phyloP scores from a whole-genome alignment of 2,888 invertebrate genomes.

The Tethea ocularis region DNA sequence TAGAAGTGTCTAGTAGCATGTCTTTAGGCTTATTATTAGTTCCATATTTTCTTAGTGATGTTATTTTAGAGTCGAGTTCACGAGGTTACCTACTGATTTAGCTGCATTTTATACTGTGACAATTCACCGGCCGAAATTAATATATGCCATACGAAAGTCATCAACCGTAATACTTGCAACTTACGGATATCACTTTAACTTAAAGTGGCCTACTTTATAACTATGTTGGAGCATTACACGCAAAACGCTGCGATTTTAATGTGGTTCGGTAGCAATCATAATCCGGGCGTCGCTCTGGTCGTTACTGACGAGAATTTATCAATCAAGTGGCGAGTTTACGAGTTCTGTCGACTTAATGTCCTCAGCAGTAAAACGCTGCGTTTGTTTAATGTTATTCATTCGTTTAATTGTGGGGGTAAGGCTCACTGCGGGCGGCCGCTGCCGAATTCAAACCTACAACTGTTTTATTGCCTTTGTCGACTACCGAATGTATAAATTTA shows the following conservation, averaged over 20 bases:
- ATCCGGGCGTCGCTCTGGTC: slow-evolving; percentile 52
- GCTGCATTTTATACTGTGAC: background rate
- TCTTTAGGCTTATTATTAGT: too few species aligned
- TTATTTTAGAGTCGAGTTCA: background rate
- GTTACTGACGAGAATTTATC: slow-evolving; percentile 54
- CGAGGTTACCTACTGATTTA: background rate
- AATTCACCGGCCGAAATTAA: slow-evolving; percentile 1
- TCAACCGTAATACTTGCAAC: slow-evolving; percentile 34
- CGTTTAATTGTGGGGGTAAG: slow-evolving; percentile 56
- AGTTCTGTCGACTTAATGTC: slow-evolving; percentile 54
- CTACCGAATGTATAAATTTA: slow-evolving; percentile 39
- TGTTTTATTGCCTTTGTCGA: slow-evolving; percentile 49
- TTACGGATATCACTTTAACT: slow-evolving; percentile 42
- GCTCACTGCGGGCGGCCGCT: slow-evolving; percentile 66
- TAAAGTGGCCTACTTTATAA: slow-evolving; percentile 25
- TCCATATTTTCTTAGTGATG: too few species aligned
- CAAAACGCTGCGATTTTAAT: slow-evolving; percentile 44
- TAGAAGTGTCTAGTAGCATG: too few species aligned
- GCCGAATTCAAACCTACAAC: slow-evolving; percentile 60
- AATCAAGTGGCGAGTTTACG: slow-evolving; percentile 68
- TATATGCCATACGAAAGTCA: slow-evolving; percentile 20
- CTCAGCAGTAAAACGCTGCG: slow-evolving; percentile 46
- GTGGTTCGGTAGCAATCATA: slow-evolving; percentile 47
- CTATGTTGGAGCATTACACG: slow-evolving; percentile 22
- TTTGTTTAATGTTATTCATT: slow-evolving; percentile 59